Percentiles rank a stretch among this genome's conserved stretches.
These are phyloP conservation scores for Hippocampus barbouri DNA, from an alignment of 2,113 vertebrate species.

Conservation along the genomic window DNA sequence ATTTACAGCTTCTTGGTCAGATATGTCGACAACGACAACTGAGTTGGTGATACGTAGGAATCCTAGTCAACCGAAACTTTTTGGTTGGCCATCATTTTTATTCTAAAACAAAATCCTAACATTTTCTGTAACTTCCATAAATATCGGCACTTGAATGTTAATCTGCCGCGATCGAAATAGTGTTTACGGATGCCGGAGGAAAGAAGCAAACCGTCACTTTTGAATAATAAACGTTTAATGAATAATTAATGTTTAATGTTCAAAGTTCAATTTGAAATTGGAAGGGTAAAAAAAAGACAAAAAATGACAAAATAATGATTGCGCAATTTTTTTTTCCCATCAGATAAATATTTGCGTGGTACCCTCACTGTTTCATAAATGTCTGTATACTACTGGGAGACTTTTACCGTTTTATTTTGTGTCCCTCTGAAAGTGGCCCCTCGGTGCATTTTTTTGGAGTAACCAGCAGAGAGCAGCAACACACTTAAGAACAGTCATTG, in stretches of 20 bases:
- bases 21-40: background rate
- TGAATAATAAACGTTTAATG: background rate
- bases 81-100: conserved; percentile 10
- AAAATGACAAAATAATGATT: background rate
- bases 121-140: background rate
- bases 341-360: background rate
- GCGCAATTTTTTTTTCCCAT: background rate
- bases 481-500: background rate
- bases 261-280: background rate
- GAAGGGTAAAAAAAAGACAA: background rate
- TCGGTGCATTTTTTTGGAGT: background rate
- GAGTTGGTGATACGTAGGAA: too few species aligned
- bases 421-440: too few species aligned
- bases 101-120: background rate
- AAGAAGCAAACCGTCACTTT: background rate
- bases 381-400: too few species aligned
- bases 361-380: background rate
- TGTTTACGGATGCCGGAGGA: background rate
- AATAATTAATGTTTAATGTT: too few species aligned
- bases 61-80: background rate
- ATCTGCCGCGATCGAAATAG: background rate
- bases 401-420: too few species aligned
- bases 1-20: background rate
- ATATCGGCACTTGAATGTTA: background rate
- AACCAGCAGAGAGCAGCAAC: conserved; percentile 3